Evolutionary conservation across 2,113 vertebrate genomes (phyloP), one percentile per base, ranked within the genome.

Genomic region (Patagioenas fasciata): DNA sequence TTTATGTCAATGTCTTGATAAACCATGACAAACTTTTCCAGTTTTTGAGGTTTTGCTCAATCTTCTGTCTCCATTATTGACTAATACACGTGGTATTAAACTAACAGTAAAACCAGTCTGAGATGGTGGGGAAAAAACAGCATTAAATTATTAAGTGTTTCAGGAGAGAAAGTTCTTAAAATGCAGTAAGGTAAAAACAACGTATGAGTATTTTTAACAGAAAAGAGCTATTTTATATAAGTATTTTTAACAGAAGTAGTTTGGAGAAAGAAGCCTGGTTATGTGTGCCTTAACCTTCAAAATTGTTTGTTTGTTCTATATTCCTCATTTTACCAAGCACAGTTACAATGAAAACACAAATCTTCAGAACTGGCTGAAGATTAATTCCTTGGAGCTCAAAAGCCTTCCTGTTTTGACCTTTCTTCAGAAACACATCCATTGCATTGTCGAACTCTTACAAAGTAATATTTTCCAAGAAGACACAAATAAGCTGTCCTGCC

Each of bases 111-210:
- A 88, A 50, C 3, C 24, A 84, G 17, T 21, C 18, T 9, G 9
- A 29, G 11, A 5, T 11, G 19, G 31, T 7, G 4, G 17, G 20
- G 2, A 5, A 11, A 48, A 71, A 56, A 0, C 7, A 62, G 13
- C 15, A 60, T 34, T 75, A 79, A 42, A 75, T 82, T 19, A 57
- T 36, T 50, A 71, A 78, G 19, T 40, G 4, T 20, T 83, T 82
- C 34, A 89, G 9, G 32, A 89, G 42, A 66, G 20, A 84, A 75
- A 0, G 1, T 54, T 84, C 15, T 73, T 73, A 61, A 48, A 66
- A 79, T 61, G n/a, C 65, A 72, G 40, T 5, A 65, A 51, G 20
- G 18, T 53, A 62, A 75, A 95, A 78, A 66, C 15, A 71, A 75
- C 15, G 13, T 31, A 5, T 13, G 67, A 58, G 5, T 25, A 51